Evolutionary conservation across 2,888 invertebrate genomes (phyloP).

Genomic region (Lithophane leautieri): DNA sequence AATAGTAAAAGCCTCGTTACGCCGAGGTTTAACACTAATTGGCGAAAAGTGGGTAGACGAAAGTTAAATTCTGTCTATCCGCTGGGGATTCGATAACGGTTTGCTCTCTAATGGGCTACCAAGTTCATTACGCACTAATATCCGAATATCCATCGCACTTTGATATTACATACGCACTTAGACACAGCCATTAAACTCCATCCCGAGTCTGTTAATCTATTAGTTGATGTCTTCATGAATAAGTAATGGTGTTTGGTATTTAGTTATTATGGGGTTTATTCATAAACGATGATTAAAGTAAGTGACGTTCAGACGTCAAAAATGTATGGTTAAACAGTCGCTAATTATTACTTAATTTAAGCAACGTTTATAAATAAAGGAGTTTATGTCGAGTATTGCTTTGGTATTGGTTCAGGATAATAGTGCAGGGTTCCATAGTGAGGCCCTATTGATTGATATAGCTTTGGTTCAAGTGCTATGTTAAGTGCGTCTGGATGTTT

Average conservation of each 20-base stretch:
- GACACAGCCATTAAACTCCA: constrained; percentile 56
- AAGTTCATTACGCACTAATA: constrained; percentile 57
- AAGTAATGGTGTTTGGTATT: constrained; percentile 56
- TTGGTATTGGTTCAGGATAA: constrained; percentile 16
- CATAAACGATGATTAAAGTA: too few relatives aligned
- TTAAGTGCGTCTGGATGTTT: not conserved
- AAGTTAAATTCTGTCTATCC: constrained; percentile 42
- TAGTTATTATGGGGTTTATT: constrained; percentile 59
- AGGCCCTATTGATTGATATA: not conserved
- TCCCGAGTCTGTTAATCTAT: constrained; percentile 61
- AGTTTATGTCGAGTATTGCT: constrained; percentile 26
- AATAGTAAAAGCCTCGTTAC: constrained; percentile 44
- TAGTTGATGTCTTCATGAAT: constrained; percentile 66
- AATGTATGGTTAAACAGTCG: too few relatives aligned
- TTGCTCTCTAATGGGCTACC: constrained; percentile 49
- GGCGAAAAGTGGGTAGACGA: constrained; percentile 45
- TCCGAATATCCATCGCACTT: constrained; percentile 57
- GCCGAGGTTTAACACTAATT: constrained; percentile 43
- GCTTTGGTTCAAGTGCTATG: constrained; percentile 8
- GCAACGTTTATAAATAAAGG: too few relatives aligned
- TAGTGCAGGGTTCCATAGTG: constrained; percentile 17
- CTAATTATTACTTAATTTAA: too few relatives aligned
- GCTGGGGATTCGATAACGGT: constrained; percentile 44
- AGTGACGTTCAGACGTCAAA: too few relatives aligned
- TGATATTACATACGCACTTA: constrained; percentile 62